Conservation (phyloP, 2,113 vertebrate genomes). For the Microtus ochrogaster region DNA sequence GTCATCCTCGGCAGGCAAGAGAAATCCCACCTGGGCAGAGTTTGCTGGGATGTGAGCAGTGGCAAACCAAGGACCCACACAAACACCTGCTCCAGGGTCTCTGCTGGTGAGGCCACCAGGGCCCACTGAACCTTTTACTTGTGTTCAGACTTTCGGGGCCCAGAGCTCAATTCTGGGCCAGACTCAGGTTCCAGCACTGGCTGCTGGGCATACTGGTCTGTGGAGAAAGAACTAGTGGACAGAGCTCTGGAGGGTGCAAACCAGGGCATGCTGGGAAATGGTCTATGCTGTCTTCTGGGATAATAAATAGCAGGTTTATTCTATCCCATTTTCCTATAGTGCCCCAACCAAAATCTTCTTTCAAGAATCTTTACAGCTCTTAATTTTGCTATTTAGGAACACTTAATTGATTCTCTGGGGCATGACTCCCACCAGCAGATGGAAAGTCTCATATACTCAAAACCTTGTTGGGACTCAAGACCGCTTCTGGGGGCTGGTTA, state of each 20-base stretch:
- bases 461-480: not conserved
- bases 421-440: not conserved
- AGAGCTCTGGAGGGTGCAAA: not conserved
- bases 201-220: not conserved
- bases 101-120: not conserved
- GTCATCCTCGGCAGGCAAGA: not conserved
- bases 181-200: not conserved
- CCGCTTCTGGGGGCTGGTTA: not conserved
- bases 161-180: not conserved
- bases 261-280: not conserved
- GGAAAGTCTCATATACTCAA: not conserved
- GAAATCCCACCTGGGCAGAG: not conserved
- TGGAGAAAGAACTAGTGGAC: not conserved
- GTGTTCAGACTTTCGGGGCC: not conserved
- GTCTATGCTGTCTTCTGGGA: not conserved
- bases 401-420: not conserved
- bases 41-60: too few relatives aligned
- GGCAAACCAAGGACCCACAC: not conserved
- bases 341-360: not conserved
- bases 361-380: not conserved
- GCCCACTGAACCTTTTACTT: not conserved
- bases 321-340: not conserved
- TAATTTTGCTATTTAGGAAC: not conserved
- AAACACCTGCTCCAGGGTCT: not conserved
- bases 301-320: not conserved